Conservation (phyloP, 2,888 invertebrate species). For the Leptopilina drosophilae region DNA sequence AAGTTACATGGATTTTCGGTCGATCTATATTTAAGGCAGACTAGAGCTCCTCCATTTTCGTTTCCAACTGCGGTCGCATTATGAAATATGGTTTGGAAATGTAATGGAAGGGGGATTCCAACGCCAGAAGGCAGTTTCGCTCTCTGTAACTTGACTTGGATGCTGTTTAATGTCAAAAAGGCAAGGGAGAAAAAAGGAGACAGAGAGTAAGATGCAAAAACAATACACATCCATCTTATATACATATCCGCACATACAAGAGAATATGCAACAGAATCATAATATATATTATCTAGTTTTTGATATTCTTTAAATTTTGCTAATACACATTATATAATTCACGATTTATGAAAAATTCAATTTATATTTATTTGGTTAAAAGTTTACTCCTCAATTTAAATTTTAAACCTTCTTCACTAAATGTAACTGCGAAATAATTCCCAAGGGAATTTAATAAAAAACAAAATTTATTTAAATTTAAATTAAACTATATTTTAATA, state of each 20-base stretch:
- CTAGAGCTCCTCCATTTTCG: conserved; percentile 22
- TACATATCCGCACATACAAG: background rate
- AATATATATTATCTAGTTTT: too few relatives aligned
- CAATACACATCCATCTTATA: background rate
- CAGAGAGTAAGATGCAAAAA: background rate
- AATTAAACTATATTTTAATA: too few relatives aligned
- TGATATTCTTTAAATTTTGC: too few relatives aligned
- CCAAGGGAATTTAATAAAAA: too few relatives aligned
- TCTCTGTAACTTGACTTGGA: conserved; percentile 17
- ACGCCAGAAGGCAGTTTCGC: conserved; percentile 32
- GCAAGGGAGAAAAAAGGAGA: background rate
- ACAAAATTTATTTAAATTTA: too few relatives aligned
- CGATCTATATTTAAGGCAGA: conserved; percentile 20
- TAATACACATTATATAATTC: too few relatives aligned
- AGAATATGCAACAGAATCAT: too few relatives aligned
- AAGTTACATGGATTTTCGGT: conserved; percentile 23
- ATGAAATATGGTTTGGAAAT: conserved; percentile 42
- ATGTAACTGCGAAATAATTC: too few relatives aligned
- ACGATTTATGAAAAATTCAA: too few relatives aligned
- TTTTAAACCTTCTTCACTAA: too few relatives aligned
- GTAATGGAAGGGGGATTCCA: conserved; percentile 37
- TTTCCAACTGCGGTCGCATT: conserved; percentile 36
- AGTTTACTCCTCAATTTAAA: too few relatives aligned
- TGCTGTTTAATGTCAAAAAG: conserved; percentile 21
- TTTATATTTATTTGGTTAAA: too few relatives aligned